Percentiles rank a stretch among this genome's conserved stretches.
Conservation (phyloP, 2,797 vertebrate species). For the Buceros bicornis region DNA sequence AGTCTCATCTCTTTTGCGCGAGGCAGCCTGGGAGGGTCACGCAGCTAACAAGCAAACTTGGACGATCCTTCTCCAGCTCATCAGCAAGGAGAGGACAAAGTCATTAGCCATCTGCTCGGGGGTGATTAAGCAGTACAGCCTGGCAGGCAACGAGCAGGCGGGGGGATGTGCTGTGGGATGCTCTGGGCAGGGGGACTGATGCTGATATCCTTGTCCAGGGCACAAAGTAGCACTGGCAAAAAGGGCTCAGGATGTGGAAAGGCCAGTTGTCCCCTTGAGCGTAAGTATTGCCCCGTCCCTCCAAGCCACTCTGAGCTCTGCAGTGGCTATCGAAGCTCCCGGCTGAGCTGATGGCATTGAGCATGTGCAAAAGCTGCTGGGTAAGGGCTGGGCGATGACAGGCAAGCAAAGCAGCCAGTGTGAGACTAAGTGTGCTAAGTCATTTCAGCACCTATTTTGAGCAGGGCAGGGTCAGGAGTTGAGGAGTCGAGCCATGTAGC, state of each 20-base stretch:
- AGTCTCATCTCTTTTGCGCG: rapidly evolving
- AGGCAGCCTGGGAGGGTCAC: background rate
- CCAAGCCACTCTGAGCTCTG: background rate
- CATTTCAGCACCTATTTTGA: background rate
- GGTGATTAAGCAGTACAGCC: background rate
- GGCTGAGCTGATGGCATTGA: background rate
- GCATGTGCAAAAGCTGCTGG: background rate
- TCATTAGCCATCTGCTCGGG: background rate
- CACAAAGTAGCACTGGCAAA: background rate
- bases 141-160: background rate
- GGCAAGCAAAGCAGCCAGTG: no score
- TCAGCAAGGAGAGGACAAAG: background rate
- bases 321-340: background rate
- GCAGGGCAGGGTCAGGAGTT: background rate
- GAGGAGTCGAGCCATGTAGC: rapidly evolving
- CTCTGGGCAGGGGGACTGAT: background rate
- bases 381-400: background rate
- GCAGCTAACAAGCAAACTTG: background rate
- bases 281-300: background rate
- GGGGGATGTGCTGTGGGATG: background rate
- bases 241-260: background rate
- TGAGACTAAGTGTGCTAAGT: no score
- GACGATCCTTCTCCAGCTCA: background rate
- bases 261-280: background rate
- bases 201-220: background rate